phyloP scores from a whole-genome alignment of 2,888 invertebrate genomes.

The Tholera decimalis region DNA sequence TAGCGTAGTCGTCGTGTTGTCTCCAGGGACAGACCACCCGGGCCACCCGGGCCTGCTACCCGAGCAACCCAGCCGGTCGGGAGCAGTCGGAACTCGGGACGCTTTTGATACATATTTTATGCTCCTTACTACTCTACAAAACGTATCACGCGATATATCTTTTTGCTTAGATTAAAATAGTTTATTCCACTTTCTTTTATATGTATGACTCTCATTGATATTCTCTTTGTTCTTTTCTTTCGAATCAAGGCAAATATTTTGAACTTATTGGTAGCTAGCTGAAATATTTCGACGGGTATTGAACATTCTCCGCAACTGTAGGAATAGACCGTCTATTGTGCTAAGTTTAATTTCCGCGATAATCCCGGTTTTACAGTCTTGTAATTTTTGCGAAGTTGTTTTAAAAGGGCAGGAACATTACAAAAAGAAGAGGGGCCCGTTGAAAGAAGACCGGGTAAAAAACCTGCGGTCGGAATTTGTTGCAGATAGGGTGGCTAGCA shows the following conservation, averaged over 20 bases:
- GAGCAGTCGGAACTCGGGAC: conserved; percentile 82
- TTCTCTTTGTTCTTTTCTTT: conserved; percentile 73
- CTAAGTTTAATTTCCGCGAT: conserved; percentile 60
- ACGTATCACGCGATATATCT: conserved; percentile 80
- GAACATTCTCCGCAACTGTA: conserved; percentile 33
- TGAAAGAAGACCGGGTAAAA: conserved; percentile 75
- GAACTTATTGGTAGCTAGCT: conserved; percentile 11
- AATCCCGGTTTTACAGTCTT: conserved; percentile 76
- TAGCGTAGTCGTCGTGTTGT: conserved; percentile 65
- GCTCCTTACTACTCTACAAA: conserved; percentile 81
- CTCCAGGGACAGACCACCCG: conserved; percentile 71
- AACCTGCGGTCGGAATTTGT: conserved; percentile 67
- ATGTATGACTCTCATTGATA: conserved; percentile 74
- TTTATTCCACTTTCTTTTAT: conserved; percentile 74
- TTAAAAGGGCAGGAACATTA: conserved; percentile 81
- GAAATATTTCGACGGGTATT: conserved; percentile 33
- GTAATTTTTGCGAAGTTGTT: conserved; percentile 81
- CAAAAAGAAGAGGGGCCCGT: conserved; percentile 77
- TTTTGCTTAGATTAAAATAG: conserved; percentile 82
- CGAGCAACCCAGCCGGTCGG: conserved; percentile 32
- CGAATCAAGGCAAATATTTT: conserved; percentile 65
- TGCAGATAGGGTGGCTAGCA: conserved; percentile 60
- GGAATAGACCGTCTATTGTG: conserved; percentile 40
- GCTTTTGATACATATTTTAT: conserved; percentile 91
- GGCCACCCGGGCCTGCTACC: conserved; percentile 45